Evolutionary conservation across 2,113 vertebrate species (phyloP).

Genomic region (Ochotona curzoniae): DNA sequence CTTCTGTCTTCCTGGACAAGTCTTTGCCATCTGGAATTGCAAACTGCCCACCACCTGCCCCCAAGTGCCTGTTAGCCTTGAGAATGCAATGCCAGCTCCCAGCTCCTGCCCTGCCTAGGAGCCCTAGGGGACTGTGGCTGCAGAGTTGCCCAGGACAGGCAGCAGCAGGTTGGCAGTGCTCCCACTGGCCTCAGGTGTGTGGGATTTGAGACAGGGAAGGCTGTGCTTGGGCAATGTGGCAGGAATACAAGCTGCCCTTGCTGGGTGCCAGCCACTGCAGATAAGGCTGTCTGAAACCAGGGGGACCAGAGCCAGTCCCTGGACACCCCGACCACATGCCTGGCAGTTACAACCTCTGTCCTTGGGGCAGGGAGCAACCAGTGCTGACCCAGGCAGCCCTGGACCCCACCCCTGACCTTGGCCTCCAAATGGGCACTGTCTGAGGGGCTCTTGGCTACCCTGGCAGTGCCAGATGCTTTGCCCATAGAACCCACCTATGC

Average conservation of each 20-base stretch:
- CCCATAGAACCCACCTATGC: not conserved
- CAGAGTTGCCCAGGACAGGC: not conserved
- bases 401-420: not conserved
- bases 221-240: no score
- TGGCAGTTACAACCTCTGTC: not conserved
- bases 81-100: no score
- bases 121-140: not conserved
- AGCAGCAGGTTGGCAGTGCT: not conserved
- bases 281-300: not conserved
- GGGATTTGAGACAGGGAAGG: not conserved
- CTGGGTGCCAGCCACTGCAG: no score
- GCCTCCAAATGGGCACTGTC: not conserved
- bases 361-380: fast-evolving
- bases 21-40: not conserved
- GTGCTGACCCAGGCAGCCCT: not conserved
- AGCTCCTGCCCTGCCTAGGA: no score
- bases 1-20: not conserved
- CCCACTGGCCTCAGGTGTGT: no score
- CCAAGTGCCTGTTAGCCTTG: no score
- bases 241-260: no score
- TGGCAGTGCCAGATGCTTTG: not conserved
- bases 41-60: no score
- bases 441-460: not conserved
- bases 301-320: not conserved
- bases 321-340: not conserved